Base-by-base conservation (phyloP, 2,888 invertebrate genomes). In the Zaprionus obscuricornis region DNA sequence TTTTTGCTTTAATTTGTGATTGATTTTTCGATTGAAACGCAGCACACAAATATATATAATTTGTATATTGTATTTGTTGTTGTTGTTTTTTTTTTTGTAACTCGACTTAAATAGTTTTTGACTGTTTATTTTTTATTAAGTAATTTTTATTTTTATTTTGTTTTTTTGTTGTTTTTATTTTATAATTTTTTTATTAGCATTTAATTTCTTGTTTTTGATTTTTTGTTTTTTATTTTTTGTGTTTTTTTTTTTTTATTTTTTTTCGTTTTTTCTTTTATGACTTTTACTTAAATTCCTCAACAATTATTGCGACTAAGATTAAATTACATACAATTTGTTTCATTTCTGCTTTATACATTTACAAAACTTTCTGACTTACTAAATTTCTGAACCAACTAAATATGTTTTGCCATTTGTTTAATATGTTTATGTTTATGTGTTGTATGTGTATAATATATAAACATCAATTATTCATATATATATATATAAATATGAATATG, bases 301-400 rank as follows among this genome's bases (percentile, higher is more conserved):
- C 71, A 79, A 72, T 63, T 76, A 73, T 72, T 75, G 77, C 64
- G 74, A 66, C 66, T 85, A 75, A 66, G 51, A 59, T 86, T 85
- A 82, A 85, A 74, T 86, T 76, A 86, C 78, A 83, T 73, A 58
- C 57, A 33, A 52, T 66, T 81, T 56, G 37, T 46, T 36, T 34
- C 39, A 45, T 47, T 64, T 55, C 22, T 34, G 17, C 33, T 54
- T 56, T 62, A 43, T 56, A 50, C 45, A 45, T 57, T 51, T 57
- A 46, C 47, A 56, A 43, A 55, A 37, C 29, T 51, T 45, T 43
- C 16, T 52, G 52, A 45, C 49, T 58, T 58, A 39, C 24, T 34
- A 13, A 11, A 11, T 34, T 34, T 46, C 54, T 46, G 54, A 54
- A 54, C 54, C 47, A 54, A 54, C 54, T 54, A 46, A 37, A 27